Evolutionary conservation across 1,140 invertebrate genomes (phyloP), one percentile per base, ranked within the genome.

Genomic region (Caenorhabditis brenneri): DNA sequence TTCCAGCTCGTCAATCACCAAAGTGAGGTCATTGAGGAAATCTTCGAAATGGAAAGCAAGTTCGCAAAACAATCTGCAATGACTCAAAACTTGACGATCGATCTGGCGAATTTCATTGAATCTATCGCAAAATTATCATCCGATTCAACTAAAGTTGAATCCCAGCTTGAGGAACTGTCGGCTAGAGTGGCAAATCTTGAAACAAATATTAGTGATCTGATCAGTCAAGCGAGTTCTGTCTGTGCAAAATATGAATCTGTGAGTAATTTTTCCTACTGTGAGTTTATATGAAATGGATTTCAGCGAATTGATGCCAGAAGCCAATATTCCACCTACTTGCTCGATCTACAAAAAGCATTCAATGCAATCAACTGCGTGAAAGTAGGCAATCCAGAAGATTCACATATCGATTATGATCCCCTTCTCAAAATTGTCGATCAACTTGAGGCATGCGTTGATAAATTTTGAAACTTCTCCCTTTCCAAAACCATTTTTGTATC

Each of bases 1-100:
- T 58, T 58, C 29, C 55, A 33, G 58, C 58, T 65, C 7, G 58
- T 19, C 58, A 65, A 65, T 65, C 12, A 65, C n/a, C 58, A 65
- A 65, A 65, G 58, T 22, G 58, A 65, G 36, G 58, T 36, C 7
- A 16, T 65, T 7, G 31, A 65, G 31, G 31, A 65, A 65, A 39
- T 65, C 36, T 65, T 16, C 31, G 58, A 65, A 19, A n/a, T 65
- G 7, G 58, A 65, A n/a, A 33, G 19, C 33, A 65, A 65, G 31
- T 9, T 65, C 9, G 27, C 33, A 10, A 65, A 65, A 10, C 58
- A 65, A n/a, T 65, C 58, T n/a, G 16, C 29, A 9, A 33, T 39
- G 19, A 19, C 58, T 16, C 29, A 36, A 19, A 24, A 65, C 19
- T 19, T 65, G 58, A 65, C 33, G 7, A 65, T 15, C n/a, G 15